phyloP scores from a whole-genome alignment of 2,888 invertebrate genomes.

The Eulithis testata region DNA sequence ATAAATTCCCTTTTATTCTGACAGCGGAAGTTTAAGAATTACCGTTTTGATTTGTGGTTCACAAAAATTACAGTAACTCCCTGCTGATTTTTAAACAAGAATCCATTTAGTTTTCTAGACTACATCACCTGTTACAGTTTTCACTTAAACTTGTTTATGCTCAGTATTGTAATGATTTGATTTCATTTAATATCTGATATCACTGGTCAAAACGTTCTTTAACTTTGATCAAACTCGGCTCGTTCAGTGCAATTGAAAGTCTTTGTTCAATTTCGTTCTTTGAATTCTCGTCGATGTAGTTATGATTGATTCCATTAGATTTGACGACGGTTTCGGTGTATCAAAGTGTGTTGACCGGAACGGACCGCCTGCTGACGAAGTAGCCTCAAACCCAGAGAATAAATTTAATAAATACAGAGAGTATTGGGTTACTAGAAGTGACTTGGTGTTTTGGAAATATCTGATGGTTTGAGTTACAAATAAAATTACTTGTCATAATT shows the following conservation, averaged over 20 bases:
- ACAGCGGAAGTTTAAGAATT: constrained; percentile 48
- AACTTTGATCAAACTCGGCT: constrained; percentile 16
- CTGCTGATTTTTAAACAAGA: not conserved
- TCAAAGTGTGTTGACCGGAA: constrained; percentile 76
- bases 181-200: constrained; percentile 2
- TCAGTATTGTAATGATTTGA: too few relatives aligned
- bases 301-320: constrained; percentile 81
- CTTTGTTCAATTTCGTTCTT: constrained; percentile 46
- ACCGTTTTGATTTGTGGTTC: constrained; percentile 57
- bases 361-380: constrained; percentile 74
- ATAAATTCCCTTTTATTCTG: constrained; percentile 55
- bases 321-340: constrained; percentile 74
- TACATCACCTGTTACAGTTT: too few relatives aligned
- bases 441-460: constrained; percentile 22
- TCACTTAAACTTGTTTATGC: too few relatives aligned
- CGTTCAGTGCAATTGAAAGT: constrained; percentile 20
- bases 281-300: constrained; percentile 62
- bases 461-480: constrained; percentile 9
- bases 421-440: constrained; percentile 55
- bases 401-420: constrained; percentile 50
- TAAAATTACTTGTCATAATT: constrained; percentile 8
- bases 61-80: constrained; percentile 13
- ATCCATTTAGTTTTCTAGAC: not conserved
- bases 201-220: constrained; percentile 4
- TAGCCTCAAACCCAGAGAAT: constrained; percentile 50